Evolutionary conservation across 1,140 invertebrate species (phyloP).

Genomic region (Hyles euphorbiae): DNA sequence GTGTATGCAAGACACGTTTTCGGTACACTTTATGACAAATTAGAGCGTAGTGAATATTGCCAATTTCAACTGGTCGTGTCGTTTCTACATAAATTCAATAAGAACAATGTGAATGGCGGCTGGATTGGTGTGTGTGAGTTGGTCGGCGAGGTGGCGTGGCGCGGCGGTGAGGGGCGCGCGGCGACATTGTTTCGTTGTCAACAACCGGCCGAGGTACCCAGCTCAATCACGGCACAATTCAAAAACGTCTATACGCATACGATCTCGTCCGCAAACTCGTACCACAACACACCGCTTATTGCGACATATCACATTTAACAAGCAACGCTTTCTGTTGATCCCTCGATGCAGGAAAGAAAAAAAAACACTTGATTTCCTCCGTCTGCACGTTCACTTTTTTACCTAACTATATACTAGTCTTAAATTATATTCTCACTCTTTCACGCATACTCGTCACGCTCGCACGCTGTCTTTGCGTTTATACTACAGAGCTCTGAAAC

Average conservation of each 20-base stretch:
- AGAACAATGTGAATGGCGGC: too few relatives aligned
- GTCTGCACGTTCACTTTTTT: conserved; percentile 60
- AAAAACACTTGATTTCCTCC: conserved; percentile 38
- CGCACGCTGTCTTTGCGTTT: conserved; percentile 45
- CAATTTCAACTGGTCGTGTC: too few relatives aligned
- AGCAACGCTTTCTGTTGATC: conserved; percentile 58
- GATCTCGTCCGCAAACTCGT: conserved; percentile 23
- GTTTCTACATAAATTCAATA: too few relatives aligned
- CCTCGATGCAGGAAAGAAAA: conserved; percentile 65
- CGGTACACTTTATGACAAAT: too few relatives aligned
- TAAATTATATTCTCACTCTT: conserved; percentile 52
- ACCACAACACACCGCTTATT: conserved; percentile 41
- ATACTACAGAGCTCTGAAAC: conserved; percentile 42
- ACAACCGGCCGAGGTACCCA: conserved; percentile 45
- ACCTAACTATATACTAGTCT: conserved; percentile 71
- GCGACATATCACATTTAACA: conserved; percentile 60
- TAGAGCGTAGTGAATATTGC: too few relatives aligned
- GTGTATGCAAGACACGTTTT: too few relatives aligned
- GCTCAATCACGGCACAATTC: conserved; percentile 20
- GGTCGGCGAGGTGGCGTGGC: background rate
- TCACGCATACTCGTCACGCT: conserved; percentile 23
- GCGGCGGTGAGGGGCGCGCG: conserved; percentile 7
- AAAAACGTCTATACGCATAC: conserved; percentile 31
- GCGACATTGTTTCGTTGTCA: conserved; percentile 51
- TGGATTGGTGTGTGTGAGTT: background rate